Evolutionary conservation across 2,797 vertebrate species (phyloP).

Genomic region (Linurgus olivaceus): DNA sequence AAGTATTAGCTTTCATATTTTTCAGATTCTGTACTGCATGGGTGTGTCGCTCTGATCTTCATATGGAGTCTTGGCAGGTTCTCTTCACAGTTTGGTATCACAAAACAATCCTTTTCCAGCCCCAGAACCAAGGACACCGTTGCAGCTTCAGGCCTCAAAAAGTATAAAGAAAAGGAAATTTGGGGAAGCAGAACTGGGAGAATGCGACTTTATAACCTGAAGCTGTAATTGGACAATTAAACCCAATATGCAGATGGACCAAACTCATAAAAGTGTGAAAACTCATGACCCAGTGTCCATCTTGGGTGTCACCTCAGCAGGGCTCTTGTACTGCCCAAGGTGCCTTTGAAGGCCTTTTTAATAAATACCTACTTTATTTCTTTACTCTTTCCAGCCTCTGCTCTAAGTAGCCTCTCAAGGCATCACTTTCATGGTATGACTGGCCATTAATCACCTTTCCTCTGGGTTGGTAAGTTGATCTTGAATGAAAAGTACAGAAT

Average conservation of each 20-base stretch:
- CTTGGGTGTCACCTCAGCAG: fast-evolving
- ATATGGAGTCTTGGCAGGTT: background rate
- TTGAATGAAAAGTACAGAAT: background rate
- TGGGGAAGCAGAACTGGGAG: background rate
- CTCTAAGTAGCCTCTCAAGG: background rate
- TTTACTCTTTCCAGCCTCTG: background rate
- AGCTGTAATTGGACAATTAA: background rate
- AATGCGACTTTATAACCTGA: background rate
- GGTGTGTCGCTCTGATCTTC: background rate
- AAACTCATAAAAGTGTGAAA: background rate
- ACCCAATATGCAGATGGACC: background rate
- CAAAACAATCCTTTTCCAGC: background rate
- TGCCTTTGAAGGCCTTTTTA: background rate
- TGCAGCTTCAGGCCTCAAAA: background rate
- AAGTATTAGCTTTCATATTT: background rate
- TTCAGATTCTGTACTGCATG: background rate
- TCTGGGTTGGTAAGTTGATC: background rate
- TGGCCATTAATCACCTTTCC: background rate
- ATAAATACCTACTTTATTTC: background rate
- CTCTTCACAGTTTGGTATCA: background rate
- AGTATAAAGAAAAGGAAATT: background rate
- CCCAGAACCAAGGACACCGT: background rate
- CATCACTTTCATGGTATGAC: background rate
- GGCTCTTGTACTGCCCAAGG: background rate
- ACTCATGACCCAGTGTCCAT: fast-evolving